These are phyloP conservation scores for Magallana ariakensis DNA, from an alignment of 1,140 invertebrate species.

Conservation along the genomic window DNA sequence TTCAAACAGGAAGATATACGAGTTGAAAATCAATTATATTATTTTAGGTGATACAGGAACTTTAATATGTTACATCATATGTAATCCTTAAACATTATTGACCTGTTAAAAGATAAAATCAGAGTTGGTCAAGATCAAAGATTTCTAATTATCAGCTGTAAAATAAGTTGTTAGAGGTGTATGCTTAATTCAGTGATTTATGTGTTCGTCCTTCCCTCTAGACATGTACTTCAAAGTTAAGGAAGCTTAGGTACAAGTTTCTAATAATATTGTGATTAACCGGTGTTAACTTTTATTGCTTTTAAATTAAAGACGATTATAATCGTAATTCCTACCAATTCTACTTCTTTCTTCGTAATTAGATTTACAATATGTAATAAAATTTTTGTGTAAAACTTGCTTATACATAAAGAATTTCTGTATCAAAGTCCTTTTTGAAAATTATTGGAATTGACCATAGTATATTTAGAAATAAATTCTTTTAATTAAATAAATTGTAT, in stretches of 20 bases:
- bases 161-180: neutral
- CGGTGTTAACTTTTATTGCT: neutral
- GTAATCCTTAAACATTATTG: neutral
- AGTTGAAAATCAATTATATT: neutral
- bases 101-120: slow-evolving; percentile 11
- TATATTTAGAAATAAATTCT: too few species aligned
- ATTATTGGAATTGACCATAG: too few species aligned
- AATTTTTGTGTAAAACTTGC: too few species aligned
- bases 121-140: neutral
- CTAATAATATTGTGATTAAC: slow-evolving; percentile 16
- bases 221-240: neutral
- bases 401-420: too few species aligned
- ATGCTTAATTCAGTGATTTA: neutral
- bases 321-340: too few species aligned
- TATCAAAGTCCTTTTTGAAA: too few species aligned
- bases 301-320: neutral
- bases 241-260: neutral
- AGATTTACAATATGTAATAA: too few species aligned
- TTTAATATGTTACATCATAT: neutral
- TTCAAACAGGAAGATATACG: neutral
- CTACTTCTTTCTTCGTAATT: too few species aligned
- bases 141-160: neutral
- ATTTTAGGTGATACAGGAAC: neutral
- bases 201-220: slow-evolving; percentile 1
- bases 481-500: too few species aligned